These are phyloP conservation scores for Probosciger aterrimus DNA, from an alignment of 2,113 vertebrate species.

Conservation along the genomic window DNA sequence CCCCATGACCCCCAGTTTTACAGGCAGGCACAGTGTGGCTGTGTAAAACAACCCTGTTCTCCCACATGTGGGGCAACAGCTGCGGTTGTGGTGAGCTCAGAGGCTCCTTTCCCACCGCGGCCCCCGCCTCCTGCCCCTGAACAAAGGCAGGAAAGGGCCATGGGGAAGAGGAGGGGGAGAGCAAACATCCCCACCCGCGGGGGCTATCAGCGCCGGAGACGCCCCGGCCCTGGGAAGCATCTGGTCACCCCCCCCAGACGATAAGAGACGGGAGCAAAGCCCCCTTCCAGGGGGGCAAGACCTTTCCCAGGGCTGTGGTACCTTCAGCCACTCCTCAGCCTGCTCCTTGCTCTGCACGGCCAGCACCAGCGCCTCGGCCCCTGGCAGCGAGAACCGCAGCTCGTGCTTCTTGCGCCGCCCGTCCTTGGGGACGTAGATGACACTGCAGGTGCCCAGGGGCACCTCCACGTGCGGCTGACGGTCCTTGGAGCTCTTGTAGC, in stretches of 20 bases:
- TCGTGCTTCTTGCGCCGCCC: constrained; percentile 93
- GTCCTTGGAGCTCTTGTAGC: constrained; percentile 97
- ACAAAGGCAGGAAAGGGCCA: constrained; percentile 66
- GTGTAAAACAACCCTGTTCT: not conserved
- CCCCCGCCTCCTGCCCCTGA: not conserved
- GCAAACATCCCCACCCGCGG: constrained; percentile 24
- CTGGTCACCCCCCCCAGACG: not conserved
- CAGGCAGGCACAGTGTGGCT: not conserved
- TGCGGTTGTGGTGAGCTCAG: not conserved
- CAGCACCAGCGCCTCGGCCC: constrained; percentile 88
- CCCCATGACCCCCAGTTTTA: fast-evolving
- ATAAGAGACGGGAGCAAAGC: constrained; percentile 13
- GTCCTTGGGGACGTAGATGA: constrained; percentile 92
- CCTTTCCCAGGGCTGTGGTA: constrained; percentile 19
- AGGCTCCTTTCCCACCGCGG: not conserved
- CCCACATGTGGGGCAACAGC: not conserved
- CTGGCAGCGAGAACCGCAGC: constrained; percentile 88
- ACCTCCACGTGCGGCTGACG: constrained; percentile 85
- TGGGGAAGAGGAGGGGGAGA: constrained; percentile 25
- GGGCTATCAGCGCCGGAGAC: not conserved
- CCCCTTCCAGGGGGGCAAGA: not conserved
- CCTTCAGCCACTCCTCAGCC: constrained; percentile 96
- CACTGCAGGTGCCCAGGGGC: constrained; percentile 82
- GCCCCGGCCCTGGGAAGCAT: not conserved
- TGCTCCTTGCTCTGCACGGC: constrained; percentile 96